Conservation (phyloP, 2,113 vertebrate species). For the Stegostoma tigrinum region DNA sequence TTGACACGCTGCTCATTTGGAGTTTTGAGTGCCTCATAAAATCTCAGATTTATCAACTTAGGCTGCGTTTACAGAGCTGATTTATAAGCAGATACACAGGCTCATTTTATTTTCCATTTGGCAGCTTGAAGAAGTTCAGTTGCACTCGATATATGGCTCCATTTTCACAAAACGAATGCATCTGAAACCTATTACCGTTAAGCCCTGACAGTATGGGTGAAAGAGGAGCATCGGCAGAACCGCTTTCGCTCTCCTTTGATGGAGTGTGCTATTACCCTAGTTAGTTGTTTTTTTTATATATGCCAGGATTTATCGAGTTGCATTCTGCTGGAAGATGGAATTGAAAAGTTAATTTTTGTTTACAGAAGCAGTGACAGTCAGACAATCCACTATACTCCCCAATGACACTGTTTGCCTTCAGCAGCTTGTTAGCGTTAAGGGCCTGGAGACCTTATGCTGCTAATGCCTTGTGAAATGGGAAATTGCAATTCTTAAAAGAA, state of each 20-base stretch:
- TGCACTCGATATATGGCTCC: conserved; percentile 66
- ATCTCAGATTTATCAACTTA: conserved; percentile 20
- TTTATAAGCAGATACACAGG: background rate
- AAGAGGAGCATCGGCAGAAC: background rate
- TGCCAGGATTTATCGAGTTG: conserved; percentile 31
- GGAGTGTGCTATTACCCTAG: conserved; percentile 44
- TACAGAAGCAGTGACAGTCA: conserved; percentile 24
- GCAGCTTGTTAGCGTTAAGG: background rate
- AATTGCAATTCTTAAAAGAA: background rate
- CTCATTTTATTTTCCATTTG: background rate
- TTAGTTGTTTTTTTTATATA: background rate
- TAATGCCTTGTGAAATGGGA: background rate
- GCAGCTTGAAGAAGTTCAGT: conserved; percentile 43
- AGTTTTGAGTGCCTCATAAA: conserved; percentile 7
- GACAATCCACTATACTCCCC: background rate
- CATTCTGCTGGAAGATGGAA: conserved; percentile 40
- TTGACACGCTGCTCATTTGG: conserved; percentile 27
- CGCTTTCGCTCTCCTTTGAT: conserved; percentile 46
- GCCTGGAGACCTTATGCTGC: background rate
- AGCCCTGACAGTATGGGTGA: conserved; percentile 46
- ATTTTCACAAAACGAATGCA: conserved; percentile 66
- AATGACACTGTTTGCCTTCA: background rate
- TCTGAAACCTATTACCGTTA: conserved; percentile 63
- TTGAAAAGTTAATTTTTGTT: conserved; percentile 39
- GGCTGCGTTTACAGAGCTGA: background rate